Base-by-base conservation (phyloP, 2,797 vertebrate species). In the Dipus sagitta region DNA sequence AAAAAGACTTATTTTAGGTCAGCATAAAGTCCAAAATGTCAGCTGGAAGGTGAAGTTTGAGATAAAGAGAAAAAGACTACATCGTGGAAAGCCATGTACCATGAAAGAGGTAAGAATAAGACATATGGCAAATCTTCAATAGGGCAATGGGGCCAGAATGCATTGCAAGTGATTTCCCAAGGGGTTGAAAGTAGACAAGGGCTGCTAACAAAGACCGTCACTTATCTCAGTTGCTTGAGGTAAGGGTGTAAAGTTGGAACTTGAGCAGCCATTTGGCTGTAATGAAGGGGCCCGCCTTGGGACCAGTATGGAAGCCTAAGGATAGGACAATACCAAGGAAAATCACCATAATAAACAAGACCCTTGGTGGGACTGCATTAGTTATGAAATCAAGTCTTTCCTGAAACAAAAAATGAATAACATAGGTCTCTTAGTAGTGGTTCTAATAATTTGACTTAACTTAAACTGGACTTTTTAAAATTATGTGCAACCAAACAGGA, bases 381-480 rank as follows among this genome's bases (percentile, higher is more conserved):
- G 70, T 38, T 79, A 9, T 10, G 71, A n/a, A 52, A 67, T 42
- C 80, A 91, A 71, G 5, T 89, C 52, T 92, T 54, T 74, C 15
- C 28, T 81, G 47, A 91, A 62, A 38, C 3, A 38, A 38, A 38
- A 60, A 76, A 96, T n/a, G 84, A 65, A 78, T 85, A n/a, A 77
- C 47, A 6, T 62, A 21, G 75, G 72, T 52, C 21, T 75, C 52
- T 84, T 38, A 42, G 70, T 71, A 90, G 79, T 88, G 71, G 9
- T 76, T 96, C 93, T 95, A 67, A 82, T 75, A 47, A 34, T 86
- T 58, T 86, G 34, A 86, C 6, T 92, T 71, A 86, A 65, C 79
- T 95, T 80, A 86, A 94, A 88, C 58, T 38, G 47, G 71, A 88
- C 32, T 92, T 95, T 47, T 90, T 65, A 67, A 52, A 47, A 54